phyloP scores from a whole-genome alignment of 1,140 invertebrate species.

The Thalassaphorura encarpata region DNA sequence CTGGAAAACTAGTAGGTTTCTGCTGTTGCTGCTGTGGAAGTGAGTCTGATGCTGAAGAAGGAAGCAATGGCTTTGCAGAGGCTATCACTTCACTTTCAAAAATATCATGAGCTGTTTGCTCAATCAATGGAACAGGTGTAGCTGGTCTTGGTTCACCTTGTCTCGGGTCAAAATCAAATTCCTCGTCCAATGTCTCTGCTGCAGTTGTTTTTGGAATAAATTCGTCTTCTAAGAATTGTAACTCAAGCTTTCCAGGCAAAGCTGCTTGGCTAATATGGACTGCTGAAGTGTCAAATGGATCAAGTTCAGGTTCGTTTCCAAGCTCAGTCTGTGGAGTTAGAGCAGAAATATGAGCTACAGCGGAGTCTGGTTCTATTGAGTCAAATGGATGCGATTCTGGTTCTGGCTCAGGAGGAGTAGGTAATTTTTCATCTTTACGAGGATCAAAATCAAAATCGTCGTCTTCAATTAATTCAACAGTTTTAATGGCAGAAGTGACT shows the following conservation, averaged over 20 bases:
- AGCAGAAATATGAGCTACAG: constrained; percentile 26
- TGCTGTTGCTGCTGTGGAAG: background rate
- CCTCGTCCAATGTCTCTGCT: constrained; percentile 35
- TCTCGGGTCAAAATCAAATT: constrained; percentile 62
- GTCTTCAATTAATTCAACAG: constrained; percentile 42
- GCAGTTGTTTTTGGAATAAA: constrained; percentile 13
- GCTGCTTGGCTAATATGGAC: too few species aligned
- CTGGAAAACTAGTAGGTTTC: constrained; percentile 2
- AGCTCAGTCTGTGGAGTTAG: constrained; percentile 71
- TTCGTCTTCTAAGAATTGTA: constrained; percentile 12
- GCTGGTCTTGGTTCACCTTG: constrained; percentile 29
- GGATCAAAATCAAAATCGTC: constrained; percentile 61
- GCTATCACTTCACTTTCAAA: too few species aligned
- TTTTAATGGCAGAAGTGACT: background rate
- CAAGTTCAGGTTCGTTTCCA: constrained; percentile 46
- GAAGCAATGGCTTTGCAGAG: too few species aligned
- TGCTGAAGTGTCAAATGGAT: constrained; percentile 75
- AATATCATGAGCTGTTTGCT: too few species aligned
- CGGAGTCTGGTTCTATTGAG: background rate
- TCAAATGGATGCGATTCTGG: constrained; percentile 22
- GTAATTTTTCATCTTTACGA: constrained; percentile 37
- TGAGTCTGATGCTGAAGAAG: background rate
- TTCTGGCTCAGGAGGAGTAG: constrained; percentile 23
- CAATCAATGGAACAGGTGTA: constrained; percentile 23
- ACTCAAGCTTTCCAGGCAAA: constrained; percentile 37